Base-by-base conservation (phyloP, 2,888 invertebrate species). In the Chloroclystis v-ata region DNA sequence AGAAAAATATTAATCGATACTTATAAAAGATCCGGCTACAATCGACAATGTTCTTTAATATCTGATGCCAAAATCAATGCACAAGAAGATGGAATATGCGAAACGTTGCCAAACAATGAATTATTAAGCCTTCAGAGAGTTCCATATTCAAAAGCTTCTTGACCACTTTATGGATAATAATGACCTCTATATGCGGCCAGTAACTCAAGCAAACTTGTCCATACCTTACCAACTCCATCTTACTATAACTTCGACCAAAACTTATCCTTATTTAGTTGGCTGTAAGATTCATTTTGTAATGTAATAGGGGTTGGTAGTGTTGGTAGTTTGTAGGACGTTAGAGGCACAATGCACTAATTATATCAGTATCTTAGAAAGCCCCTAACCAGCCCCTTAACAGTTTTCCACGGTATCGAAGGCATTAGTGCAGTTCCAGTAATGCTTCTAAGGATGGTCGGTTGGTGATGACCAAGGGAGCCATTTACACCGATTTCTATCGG, bases 391-490 rank as follows among this genome's bases (percentile, higher is more conserved):
- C 86, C 86, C 87, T 86, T 86, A 86, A 85, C 86, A 85, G 84
- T 86, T 87, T 87, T 86, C 81, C 83, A 73, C 69, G 65, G 82
- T 80, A 82, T 82, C 69, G 82, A 58, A 70, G 71, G 86, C 84
- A 83, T 87, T 87, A 87, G 84, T 82, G 85, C 84, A 86, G 85
- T 86, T 84, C 78, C 79, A 68, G 80, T 86, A 87, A 86, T 86
- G 82, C 85, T 73, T 72, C 80, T 78, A 83, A 85, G 84, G 83
- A 82, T 79, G 80, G 75, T 76, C 72, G 78, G 69, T 70, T 69
- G 71, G 72, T 78, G 82, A 78, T 84, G 85, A 83, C 85, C 84
- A 73, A 72, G 63, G 59, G 72, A 71, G 61, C 55, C 40, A 67
- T 35, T 73, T 47, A 28, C 60, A 79, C 75, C 10, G 44, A 56